Base-by-base conservation (phyloP, 2,797 vertebrate species). In the Enteromius viviparus region DNA sequence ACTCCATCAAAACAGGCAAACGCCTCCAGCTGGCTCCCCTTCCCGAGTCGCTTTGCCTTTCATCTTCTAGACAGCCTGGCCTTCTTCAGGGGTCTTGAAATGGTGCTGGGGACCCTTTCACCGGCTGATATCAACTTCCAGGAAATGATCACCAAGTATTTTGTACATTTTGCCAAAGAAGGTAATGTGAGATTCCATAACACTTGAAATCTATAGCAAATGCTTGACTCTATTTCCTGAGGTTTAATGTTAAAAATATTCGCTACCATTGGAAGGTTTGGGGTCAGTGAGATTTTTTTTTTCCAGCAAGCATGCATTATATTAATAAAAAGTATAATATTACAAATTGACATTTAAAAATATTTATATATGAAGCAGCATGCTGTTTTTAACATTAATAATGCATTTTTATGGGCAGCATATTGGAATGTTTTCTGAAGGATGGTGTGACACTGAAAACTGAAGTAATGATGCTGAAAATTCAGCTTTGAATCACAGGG, bases 31-130 rank as follows among this genome's bases (percentile, higher is more conserved):
- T 71, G 85, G 72, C 47, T 92, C 66, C 10, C 84, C 0, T 95
- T 90, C 83, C 81, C 90, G 10, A 90, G 92, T 84, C 92, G 91
- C 75, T 95, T 95, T 89, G 87, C 95, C 86, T 94, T 94, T 88
- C 94, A 95, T 86, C 26, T 78, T 0, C 87, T 95, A 84, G 95
- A 95, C 80, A 51, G 17, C 0, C 0, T 94, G 34, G 88, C 91
- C 0, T 93, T 95, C 88, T 95, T 95, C 9, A 62, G 91, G 0
- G 89, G 89, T 0, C 87, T 95, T 51, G 89, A 93, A 77, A 37
- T 3, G 0, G 2, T 76, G 0, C 76, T 94, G 42, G 91, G 89
- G 26, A 86, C 86, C 0, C 87, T 88, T 0, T 91, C 93, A 0
- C 82, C 82, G 0, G 0, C 34, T 19, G 94, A 95, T 87, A 72